Conservation (phyloP, 2,888 invertebrate genomes). For the Hypercompe scribonia region DNA sequence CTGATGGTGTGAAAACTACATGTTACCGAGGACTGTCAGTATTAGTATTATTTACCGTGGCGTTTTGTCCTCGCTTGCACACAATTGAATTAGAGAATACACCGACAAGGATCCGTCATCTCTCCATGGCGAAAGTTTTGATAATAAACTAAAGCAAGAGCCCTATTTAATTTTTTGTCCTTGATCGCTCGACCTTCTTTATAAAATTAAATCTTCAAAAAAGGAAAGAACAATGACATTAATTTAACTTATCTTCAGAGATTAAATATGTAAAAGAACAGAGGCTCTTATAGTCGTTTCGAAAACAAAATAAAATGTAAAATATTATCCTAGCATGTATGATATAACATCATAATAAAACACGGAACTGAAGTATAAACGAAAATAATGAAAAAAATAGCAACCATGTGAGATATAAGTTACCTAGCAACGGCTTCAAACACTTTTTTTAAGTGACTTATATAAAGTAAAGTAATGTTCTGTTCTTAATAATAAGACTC, state of each 20-base stretch:
- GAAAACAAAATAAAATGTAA: neutral
- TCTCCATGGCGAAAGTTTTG: constrained; percentile 74
- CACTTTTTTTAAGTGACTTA: neutral
- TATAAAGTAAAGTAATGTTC: neutral
- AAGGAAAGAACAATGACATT: constrained; percentile 52
- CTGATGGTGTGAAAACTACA: constrained; percentile 65
- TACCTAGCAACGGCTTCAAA: neutral
- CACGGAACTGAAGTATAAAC: neutral
- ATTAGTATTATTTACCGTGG: constrained; percentile 73
- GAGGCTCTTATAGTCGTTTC: neutral
- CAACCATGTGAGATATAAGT: neutral
- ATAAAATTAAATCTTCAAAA: constrained; percentile 56
- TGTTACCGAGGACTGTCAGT: constrained; percentile 61
- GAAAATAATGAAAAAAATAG: neutral
- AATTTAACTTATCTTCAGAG: constrained; percentile 42
- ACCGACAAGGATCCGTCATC: constrained; percentile 73
- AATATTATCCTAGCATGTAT: too few species aligned
- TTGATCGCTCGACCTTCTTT: constrained; percentile 69
- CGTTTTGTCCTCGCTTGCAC: constrained; percentile 67
- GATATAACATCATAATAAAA: neutral
- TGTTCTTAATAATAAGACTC: too few species aligned
- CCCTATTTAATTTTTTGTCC: constrained; percentile 71
- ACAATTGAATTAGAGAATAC: constrained; percentile 79
- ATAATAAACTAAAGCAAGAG: constrained; percentile 69
- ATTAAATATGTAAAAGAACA: constrained; percentile 36